Evolutionary conservation across 2,888 invertebrate species (phyloP), one percentile per base, ranked within the genome.

Genomic region (Peribatodes rhomboidaria): DNA sequence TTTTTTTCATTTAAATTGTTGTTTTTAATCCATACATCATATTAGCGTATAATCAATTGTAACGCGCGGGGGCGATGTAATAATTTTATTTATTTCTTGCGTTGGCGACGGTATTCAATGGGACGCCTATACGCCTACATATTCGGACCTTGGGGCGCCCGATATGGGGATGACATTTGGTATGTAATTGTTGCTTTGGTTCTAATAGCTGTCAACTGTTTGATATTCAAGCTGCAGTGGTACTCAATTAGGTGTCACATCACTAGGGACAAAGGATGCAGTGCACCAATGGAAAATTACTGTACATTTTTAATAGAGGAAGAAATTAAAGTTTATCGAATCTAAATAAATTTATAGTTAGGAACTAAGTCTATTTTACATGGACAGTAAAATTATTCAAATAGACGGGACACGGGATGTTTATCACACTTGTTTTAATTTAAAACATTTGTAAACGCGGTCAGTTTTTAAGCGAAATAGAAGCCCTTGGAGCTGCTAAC

Each of bases 31-130:
- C 69, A 73, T 73, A 71, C 69, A 74, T 76, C 72, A 76, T 73
- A 46, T 68, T 69, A 70, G 67, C 67, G 66, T 50, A 56, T 72
- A 71, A 75, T 73, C 70, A 68, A 73, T 67, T 60, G 64, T 67
- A 74, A 71, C 65, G 65, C 61, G 83, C 80, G 89, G 89, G 83
- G 89, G 90, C 80, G 84, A 76, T 18, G 47, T 54, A 70, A 76
- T 66, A 72, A 78, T 77, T 81, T 74, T 71, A 74, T 77, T 75
- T 71, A 77, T 78, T 81, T 83, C 81, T 81, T 83, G 87, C 84
- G 87, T 83, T 83, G 89, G 82, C 65, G 79, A 77, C 73, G 82
- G 2, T 71, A 81, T 81, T 86, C 87, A 88, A 89, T 87, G 87
- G 83, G 78, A 82, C 89, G 75, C 92, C 91, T 70, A 88, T 39